Evolutionary conservation across 2,888 invertebrate genomes (phyloP).

Genomic region (Melinaea marsaeus): DNA sequence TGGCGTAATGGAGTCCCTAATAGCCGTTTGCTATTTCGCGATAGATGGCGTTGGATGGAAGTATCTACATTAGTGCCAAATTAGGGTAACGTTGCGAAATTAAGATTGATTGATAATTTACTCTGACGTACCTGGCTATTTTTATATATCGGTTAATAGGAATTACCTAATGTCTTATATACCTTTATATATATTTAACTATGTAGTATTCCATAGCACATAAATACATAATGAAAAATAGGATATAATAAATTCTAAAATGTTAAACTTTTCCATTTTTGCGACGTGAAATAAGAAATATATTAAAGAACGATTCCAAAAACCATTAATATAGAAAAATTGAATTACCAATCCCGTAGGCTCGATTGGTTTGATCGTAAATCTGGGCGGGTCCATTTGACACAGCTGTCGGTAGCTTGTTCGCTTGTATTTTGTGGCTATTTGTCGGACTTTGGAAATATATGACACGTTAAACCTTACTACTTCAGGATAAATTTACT

Average conservation of each 20-base stretch:
- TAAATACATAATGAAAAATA: background rate
- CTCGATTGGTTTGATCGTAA: slow-evolving; percentile 37
- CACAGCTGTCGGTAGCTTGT: slow-evolving; percentile 32
- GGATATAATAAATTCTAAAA: background rate
- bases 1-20: slow-evolving; percentile 26
- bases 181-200: background rate
- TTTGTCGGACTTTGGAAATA: slow-evolving; percentile 11
- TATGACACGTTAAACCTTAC: slow-evolving; percentile 8
- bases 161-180: background rate
- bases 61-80: slow-evolving; percentile 1
- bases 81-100: slow-evolving; percentile 6
- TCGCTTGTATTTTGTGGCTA: slow-evolving; percentile 22
- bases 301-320: background rate
- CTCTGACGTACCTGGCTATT: slow-evolving; percentile 1
- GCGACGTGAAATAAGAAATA: background rate
- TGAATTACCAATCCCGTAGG: slow-evolving; percentile 26
- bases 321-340: slow-evolving; percentile 28
- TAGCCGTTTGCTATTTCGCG: slow-evolving; percentile 13
- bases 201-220: too few relatives aligned
- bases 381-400: slow-evolving; percentile 45
- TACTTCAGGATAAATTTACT: too few relatives aligned
- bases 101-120: slow-evolving; percentile 5
- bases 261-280: background rate
- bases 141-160: background rate
- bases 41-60: slow-evolving; percentile 20